Evolutionary conservation across 1,140 invertebrate genomes (phyloP).

Genomic region (Heliothis virescens): DNA sequence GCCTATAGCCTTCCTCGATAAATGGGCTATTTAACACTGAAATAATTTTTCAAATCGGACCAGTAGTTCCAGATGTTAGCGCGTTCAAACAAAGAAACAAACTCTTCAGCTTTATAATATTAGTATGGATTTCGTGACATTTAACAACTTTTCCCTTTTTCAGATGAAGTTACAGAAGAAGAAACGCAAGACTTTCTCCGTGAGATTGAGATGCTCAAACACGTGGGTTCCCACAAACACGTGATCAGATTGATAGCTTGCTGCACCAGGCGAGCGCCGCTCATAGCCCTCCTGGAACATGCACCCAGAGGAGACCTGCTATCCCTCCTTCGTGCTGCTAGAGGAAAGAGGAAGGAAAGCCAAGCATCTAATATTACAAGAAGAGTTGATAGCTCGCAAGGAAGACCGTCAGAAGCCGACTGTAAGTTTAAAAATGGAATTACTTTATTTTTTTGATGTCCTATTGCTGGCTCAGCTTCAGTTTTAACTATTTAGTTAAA

Average conservation of each 20-base stretch:
- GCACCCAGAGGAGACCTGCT: slow-evolving; percentile 93
- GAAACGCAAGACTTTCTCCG: slow-evolving; percentile 89
- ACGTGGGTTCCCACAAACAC: slow-evolving; percentile 91
- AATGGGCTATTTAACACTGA: no score
- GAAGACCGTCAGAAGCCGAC: slow-evolving; percentile 73
- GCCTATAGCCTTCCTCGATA: no score
- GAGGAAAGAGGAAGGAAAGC: slow-evolving; percentile 63
- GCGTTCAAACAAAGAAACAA: no score
- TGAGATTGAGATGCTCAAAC: slow-evolving; percentile 93
- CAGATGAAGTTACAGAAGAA: slow-evolving; percentile 86
- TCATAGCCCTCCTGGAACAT: slow-evolving; percentile 93
- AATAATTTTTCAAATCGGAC: no score
- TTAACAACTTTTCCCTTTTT: slow-evolving; percentile 6
- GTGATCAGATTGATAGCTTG: slow-evolving; percentile 93
- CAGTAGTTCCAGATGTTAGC: no score
- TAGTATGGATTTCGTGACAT: neutral
- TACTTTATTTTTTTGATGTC: no score
- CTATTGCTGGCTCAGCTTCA: no score
- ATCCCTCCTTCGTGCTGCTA: slow-evolving; percentile 83
- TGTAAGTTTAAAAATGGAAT: no score
- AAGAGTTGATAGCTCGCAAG: slow-evolving; percentile 57
- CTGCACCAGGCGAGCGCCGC: slow-evolving; percentile 90
- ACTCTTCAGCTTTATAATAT: no score
- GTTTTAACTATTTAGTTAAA: no score
- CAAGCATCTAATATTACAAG: slow-evolving; percentile 53